Conservation (phyloP, 1,140 invertebrate species). For the Potamilus streckersoni region DNA sequence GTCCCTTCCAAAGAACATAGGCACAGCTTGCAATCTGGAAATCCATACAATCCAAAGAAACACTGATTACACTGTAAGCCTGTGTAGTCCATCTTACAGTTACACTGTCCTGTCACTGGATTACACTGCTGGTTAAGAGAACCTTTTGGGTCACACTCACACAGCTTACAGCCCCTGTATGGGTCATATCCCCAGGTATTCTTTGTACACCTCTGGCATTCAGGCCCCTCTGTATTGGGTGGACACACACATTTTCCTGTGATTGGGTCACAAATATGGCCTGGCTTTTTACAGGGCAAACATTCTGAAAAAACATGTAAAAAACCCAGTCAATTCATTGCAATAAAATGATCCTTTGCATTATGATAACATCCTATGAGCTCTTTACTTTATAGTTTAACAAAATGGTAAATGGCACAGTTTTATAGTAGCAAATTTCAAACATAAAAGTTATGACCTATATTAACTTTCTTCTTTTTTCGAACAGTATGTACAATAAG, state of each 20-base stretch:
- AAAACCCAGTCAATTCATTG: constrained; percentile 88
- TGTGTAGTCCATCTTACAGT: constrained; percentile 88
- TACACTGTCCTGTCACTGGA: constrained; percentile 86
- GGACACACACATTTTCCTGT: constrained; percentile 84
- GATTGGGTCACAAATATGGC: constrained; percentile 62
- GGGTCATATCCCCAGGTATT: constrained; percentile 63
- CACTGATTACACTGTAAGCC: constrained; percentile 94
- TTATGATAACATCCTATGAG: too few species aligned
- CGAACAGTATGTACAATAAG: too few species aligned
- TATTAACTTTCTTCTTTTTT: too few species aligned
- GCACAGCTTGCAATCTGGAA: constrained; percentile 91
- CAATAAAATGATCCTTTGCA: constrained; percentile 71
- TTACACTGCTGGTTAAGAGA: constrained; percentile 79
- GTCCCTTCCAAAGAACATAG: constrained; percentile 89
- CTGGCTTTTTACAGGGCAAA: constrained; percentile 67
- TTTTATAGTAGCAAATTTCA: too few species aligned
- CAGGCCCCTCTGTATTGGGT: constrained; percentile 82
- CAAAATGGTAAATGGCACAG: too few species aligned
- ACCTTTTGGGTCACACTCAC: constrained; percentile 81
- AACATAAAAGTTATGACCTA: too few species aligned
- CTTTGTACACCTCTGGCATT: constrained; percentile 87
- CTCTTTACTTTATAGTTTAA: too few species aligned
- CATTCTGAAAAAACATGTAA: constrained; percentile 82
- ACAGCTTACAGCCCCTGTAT: constrained; percentile 60
- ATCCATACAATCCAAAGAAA: constrained; percentile 75